A percentile compares a stretch with the other conserved stretches of the same genome.
phyloP scores from a whole-genome alignment of 2,888 invertebrate genomes.

The Oligia latruncula region DNA sequence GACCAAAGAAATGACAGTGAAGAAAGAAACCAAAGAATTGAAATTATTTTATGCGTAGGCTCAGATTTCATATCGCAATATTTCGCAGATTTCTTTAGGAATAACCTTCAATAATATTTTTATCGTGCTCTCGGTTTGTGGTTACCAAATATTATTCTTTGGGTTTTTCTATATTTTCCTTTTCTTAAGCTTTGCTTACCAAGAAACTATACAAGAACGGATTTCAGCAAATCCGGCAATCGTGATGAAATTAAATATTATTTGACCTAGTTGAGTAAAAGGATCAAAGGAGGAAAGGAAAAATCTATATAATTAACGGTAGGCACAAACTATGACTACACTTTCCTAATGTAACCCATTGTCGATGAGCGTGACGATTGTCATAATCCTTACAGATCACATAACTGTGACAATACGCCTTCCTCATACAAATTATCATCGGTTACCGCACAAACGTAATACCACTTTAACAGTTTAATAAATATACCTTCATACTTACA shows the following conservation, averaged over 20 bases:
- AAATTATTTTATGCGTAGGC: conserved; percentile 45
- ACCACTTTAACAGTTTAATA: conserved; percentile 46
- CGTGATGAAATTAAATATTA: conserved; percentile 16
- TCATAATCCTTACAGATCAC: conserved; percentile 14
- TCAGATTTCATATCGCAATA: conserved; percentile 43
- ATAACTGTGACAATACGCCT: conserved; percentile 28
- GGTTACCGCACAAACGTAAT: conserved; percentile 53
- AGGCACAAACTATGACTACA: background rate
- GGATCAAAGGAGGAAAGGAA: background rate
- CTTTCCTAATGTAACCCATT: background rate
- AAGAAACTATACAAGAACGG: conserved; percentile 8
- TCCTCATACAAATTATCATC: conserved; percentile 38
- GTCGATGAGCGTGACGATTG: conserved; percentile 21
- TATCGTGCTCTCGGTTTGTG: conserved; percentile 15
- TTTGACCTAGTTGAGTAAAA: conserved; percentile 12
- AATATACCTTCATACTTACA: conserved; percentile 42
- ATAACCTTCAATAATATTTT: conserved; percentile 52
- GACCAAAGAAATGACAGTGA: conserved; percentile 3
- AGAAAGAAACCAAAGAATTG: conserved; percentile 16
- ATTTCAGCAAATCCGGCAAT: conserved; percentile 33
- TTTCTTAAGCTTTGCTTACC: background rate
- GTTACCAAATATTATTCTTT: conserved; percentile 25
- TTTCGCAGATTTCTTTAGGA: conserved; percentile 53
- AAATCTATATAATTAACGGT: background rate
- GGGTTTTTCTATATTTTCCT: conserved; percentile 17